Evolutionary conservation across 2,113 vertebrate genomes (phyloP).

Genomic region (Hyperopisus bebe): DNA sequence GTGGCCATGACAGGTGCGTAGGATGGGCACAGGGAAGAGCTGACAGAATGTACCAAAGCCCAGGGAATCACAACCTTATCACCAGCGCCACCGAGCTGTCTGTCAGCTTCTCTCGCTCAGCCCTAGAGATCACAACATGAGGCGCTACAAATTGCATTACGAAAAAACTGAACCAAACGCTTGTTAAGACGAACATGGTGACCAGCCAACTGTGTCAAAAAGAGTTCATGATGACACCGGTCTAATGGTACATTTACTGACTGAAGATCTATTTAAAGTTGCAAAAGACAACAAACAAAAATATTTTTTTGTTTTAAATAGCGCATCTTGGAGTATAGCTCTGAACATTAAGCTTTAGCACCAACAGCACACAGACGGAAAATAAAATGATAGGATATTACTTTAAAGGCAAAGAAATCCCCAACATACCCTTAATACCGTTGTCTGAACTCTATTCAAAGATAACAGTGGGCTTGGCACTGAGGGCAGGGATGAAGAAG

Average conservation of each 20-base stretch:
- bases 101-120: background rate
- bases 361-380: background rate
- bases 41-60: background rate
- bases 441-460: constrained; percentile 57
- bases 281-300: background rate
- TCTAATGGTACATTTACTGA: background rate
- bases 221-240: background rate
- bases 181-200: constrained; percentile 12
- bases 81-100: background rate
- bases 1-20: constrained; percentile 11
- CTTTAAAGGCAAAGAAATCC: constrained; percentile 14
- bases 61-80: background rate
- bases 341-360: background rate
- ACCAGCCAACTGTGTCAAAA: background rate
- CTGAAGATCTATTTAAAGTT: background rate
- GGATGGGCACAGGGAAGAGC: background rate
- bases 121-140: background rate
- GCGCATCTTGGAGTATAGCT: background rate
- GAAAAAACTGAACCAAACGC: constrained; percentile 10
- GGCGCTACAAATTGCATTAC: background rate
- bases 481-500: background rate
- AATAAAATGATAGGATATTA: constrained; percentile 33
- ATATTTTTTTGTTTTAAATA: background rate
- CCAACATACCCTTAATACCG: constrained; percentile 25
- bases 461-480: constrained; percentile 48